These are phyloP conservation scores for Paracentrotus lividus DNA, from an alignment of 53 echinoderm and acorn worm genomes.

Conservation along the genomic window DNA sequence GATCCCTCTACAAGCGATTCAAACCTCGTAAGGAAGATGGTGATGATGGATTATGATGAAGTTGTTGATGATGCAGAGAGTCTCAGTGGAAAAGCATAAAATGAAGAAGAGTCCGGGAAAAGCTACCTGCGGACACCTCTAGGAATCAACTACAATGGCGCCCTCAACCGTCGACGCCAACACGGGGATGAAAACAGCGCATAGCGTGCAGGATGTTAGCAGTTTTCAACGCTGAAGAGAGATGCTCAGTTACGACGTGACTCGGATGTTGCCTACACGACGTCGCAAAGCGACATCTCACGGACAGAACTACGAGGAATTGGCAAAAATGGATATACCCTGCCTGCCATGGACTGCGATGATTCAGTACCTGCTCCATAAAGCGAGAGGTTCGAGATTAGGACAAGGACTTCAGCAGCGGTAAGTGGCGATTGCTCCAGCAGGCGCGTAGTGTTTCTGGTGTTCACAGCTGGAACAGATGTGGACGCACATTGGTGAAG, in stretches of 20 bases:
- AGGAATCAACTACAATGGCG: slow-evolving; percentile 66
- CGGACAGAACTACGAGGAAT: slow-evolving; percentile 45
- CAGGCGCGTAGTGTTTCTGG: slow-evolving; percentile 65
- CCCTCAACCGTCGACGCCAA: slow-evolving; percentile 32
- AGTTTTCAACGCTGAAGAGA: slow-evolving; percentile 41
- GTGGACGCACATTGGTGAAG: slow-evolving; percentile 9
- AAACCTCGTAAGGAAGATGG: slow-evolving; percentile 49
- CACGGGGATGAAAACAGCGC: slow-evolving; percentile 43
- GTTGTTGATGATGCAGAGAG: slow-evolving; percentile 21
- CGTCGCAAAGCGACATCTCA: slow-evolving; percentile 65
- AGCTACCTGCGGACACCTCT: slow-evolving; percentile 67
- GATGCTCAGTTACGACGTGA: slow-evolving; percentile 28
- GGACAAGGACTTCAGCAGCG: slow-evolving; percentile 61
- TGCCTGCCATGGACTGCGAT: slow-evolving; percentile 60
- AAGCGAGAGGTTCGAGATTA: slow-evolving; percentile 62
- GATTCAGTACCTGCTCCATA: slow-evolving; percentile 34
- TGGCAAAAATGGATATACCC: slow-evolving; percentile 64
- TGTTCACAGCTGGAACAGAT: slow-evolving; percentile 62
- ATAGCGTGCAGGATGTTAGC: slow-evolving; percentile 62
- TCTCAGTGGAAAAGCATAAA: slow-evolving; percentile 50
- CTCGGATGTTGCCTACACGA: slow-evolving; percentile 20
- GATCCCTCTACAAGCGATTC: slow-evolving; percentile 77
- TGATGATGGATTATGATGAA: neutral
- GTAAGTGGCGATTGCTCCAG: slow-evolving; percentile 42
- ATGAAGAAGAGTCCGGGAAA: slow-evolving; percentile 66